These are phyloP conservation scores for Protobothrops flavoviridis DNA, from an alignment of 2,113 vertebrate genomes.

Conservation along the genomic window DNA sequence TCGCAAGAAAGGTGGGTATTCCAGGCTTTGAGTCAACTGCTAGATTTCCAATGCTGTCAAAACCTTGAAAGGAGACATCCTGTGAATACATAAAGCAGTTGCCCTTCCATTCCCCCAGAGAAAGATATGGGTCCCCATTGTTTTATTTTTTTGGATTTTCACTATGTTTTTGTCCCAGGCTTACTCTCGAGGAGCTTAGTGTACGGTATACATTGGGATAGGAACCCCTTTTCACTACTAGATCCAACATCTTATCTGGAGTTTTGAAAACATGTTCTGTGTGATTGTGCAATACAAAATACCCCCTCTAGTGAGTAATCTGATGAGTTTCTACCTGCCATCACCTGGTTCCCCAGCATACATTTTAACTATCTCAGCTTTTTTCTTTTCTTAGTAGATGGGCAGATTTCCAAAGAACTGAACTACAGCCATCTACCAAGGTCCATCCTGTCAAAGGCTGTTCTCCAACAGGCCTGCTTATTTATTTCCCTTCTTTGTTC, in stretches of 20 bases:
- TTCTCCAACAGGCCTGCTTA: neutral
- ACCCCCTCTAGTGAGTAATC: neutral
- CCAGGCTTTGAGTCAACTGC: neutral
- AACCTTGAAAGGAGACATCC: neutral
- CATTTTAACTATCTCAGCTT: neutral
- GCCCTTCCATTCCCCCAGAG: neutral
- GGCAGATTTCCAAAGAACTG: neutral
- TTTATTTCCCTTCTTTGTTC: neutral
- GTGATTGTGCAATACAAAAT: neutral
- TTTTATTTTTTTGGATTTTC: neutral
- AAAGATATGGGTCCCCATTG: neutral
- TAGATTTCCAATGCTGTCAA: neutral
- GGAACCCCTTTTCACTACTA: neutral
- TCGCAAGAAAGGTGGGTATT: conserved; percentile 87
- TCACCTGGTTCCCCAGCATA: neutral
- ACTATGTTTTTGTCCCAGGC: neutral
- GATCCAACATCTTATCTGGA: neutral
- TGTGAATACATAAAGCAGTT: neutral
- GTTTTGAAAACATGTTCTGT: neutral
- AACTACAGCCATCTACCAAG: neutral
- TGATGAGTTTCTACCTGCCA: neutral
- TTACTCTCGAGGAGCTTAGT: neutral
- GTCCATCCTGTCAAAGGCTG: neutral
- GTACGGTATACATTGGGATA: neutral
- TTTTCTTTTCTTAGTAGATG: neutral